Evolutionary conservation across 1,140 invertebrate genomes (phyloP), one percentile per base, ranked within the genome.

Genomic region (Sminthurides bifidus): DNA sequence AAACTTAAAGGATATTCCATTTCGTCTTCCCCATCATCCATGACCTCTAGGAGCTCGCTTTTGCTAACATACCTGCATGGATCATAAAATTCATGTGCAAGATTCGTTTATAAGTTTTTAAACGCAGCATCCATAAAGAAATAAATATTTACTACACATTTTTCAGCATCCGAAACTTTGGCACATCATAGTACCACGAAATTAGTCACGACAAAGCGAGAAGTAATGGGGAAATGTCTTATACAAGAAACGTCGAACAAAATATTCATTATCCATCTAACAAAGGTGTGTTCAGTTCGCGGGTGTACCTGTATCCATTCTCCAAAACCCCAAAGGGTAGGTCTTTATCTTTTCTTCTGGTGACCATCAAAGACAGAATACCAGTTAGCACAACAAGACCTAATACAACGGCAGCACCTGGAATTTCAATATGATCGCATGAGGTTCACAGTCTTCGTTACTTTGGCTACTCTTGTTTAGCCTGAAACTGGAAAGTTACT

Each of bases 341-440:
- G 19, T 58, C 23, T 17, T 48, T 24, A 41, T 27, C 40, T 26
- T 38, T 2, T 10, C 37, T 43, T 21, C 21, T 43, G 17, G 46
- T 49, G 0, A 56, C 43, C 31, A 61, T 44, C 15, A 53, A n/a
- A 1, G 55, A 55, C 52, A 58, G 48, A 35, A 61, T 61, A 31
- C 60, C 60, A 27, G 58, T 23, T 3, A 61, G 12, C 21, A 61
- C 38, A 4, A 49, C 52, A 15, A 61, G 31, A 19, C 55, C 60
- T n/a, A 61, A n/a, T 31, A 61, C 33, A 10, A 58, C 26, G 50
- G 52, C 53, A n/a, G 55, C 55, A 2, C 60, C 60, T 61, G 45
- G 1, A 35, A 33, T n/a, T n/a, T 1, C 19, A 38, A 8, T 24
- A 46, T 46, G n/a, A 51, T 30, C 17, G 35, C 30, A 37, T 37